Evolutionary conservation across 2,888 invertebrate species (phyloP), one percentile per base, ranked within the genome.

Genomic region (Dioctria rufipes): DNA sequence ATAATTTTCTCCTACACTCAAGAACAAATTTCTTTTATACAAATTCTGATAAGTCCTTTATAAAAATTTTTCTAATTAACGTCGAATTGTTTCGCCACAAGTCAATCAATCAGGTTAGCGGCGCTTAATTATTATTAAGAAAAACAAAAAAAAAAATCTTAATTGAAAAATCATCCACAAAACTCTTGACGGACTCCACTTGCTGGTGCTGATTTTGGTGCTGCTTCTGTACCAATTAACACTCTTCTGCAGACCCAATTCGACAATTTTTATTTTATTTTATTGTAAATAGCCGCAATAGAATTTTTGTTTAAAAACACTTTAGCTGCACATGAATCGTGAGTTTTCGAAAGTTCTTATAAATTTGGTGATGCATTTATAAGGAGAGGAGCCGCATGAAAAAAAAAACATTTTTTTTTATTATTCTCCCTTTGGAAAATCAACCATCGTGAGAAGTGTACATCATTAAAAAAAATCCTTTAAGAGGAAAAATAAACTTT

Each of bases 391-490:
- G 39, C 11, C 37, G 51, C 39, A 25, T 25, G 51, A 43, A 69
- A 51, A 40, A n/a, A 40, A 65, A 65, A 39, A 3, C 65, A 40
- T 40, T 37, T 13, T 42, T 40, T 39, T 42, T 58, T 73, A 9
- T 58, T 42, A 40, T 54, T 54, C 11, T n/a, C 54, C 11, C 54
- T n/a, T 11, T n/a, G 11, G 11, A 4, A 54, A 63, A 63, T 3
- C 40, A 6, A 63, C 25, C 25, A 37, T 13, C 40, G 8, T 4
- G 40, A 39, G 63, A 9, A 25, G 25, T 49, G 13, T 63, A 63
- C 77, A 63, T 77, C 77, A 77, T 77, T 77, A 77, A 77, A 77
- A 75, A 75, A 77, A 77, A 77, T 63, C 77, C 63, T 77, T 77
- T 40, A 63, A 63, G 54, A 46, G 77, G n/a, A n/a, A 69, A 77